A percentile compares a stretch with the other conserved stretches of the same genome.
Conservation (phyloP, 2,113 vertebrate genomes). For the Hyaena hyaena region DNA sequence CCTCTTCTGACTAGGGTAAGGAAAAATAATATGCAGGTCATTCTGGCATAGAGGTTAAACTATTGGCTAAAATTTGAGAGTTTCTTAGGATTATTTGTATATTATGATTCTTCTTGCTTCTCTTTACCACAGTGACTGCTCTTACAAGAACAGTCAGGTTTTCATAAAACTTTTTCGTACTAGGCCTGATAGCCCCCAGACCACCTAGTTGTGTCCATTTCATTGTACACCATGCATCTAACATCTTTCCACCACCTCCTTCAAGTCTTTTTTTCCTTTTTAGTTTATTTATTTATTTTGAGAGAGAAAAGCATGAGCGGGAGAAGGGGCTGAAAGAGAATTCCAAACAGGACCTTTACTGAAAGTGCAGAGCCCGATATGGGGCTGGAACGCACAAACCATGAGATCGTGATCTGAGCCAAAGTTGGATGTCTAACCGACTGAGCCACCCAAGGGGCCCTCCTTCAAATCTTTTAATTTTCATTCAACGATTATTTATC, state of each 20-base stretch:
- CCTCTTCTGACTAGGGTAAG: background rate
- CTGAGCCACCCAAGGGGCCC: background rate
- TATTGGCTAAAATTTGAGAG: background rate
- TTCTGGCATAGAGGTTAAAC: background rate
- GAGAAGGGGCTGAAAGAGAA: no score
- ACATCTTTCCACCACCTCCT: background rate
- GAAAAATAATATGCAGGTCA: background rate
- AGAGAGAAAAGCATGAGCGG: no score
- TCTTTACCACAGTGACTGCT: background rate
- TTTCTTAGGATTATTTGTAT: background rate
- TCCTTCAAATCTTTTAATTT: background rate
- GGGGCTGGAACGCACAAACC: no score
- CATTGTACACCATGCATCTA: background rate
- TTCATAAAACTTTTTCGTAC: constrained; percentile 4
- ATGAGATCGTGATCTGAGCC: no score
- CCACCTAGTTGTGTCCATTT: background rate
- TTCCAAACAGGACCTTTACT: no score
- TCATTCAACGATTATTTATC: background rate
- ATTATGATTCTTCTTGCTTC: background rate
- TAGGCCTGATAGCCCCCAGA: background rate
- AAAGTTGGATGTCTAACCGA: no score
- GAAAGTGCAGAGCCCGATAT: no score
- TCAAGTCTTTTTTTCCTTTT: background rate
- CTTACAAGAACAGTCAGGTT: background rate
- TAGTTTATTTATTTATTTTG: no score